A percentile compares a stretch with the other conserved stretches of the same genome.
These are phyloP conservation scores for Venustaconcha ellipsiformis DNA, from an alignment of 1,140 invertebrate genomes.

Conservation along the genomic window DNA sequence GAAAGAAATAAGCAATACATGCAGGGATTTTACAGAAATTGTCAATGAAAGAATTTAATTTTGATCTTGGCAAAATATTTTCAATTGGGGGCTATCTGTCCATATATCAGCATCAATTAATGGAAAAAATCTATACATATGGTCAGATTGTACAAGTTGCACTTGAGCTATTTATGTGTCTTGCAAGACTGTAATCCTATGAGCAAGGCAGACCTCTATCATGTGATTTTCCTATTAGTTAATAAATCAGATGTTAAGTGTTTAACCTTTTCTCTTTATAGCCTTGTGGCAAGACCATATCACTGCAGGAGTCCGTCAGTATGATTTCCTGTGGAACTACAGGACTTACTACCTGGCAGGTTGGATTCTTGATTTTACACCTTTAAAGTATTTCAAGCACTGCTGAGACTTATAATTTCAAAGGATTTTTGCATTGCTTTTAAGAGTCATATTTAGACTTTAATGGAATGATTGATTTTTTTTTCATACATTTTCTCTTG, in stretches of 20 bases:
- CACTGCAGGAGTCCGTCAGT: constrained; percentile 61
- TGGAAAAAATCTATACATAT: background rate
- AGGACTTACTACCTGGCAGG: constrained; percentile 64
- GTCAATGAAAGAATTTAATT: too few species aligned
- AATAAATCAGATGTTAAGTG: background rate
- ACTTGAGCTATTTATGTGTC: background rate
- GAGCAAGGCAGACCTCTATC: background rate
- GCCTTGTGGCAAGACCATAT: constrained; percentile 49
- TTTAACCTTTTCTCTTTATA: constrained; percentile 29
- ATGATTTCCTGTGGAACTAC: constrained; percentile 63
- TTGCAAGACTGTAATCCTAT: background rate
- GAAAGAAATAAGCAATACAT: too few species aligned
- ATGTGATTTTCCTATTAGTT: background rate
- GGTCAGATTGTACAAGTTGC: background rate
- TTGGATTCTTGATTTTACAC: constrained; percentile 15
- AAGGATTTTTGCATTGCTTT: too few species aligned
- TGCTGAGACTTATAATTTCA: too few species aligned
- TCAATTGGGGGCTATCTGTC: too few species aligned
- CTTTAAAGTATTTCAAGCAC: too few species aligned
- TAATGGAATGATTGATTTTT: too few species aligned
- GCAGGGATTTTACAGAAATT: too few species aligned
- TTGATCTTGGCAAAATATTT: too few species aligned
- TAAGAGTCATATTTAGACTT: too few species aligned
- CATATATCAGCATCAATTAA: background rate
- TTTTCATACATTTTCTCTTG: too few species aligned